These are phyloP conservation scores for Hoplodrina ambigua DNA, from an alignment of 2,888 invertebrate species.

Conservation along the genomic window DNA sequence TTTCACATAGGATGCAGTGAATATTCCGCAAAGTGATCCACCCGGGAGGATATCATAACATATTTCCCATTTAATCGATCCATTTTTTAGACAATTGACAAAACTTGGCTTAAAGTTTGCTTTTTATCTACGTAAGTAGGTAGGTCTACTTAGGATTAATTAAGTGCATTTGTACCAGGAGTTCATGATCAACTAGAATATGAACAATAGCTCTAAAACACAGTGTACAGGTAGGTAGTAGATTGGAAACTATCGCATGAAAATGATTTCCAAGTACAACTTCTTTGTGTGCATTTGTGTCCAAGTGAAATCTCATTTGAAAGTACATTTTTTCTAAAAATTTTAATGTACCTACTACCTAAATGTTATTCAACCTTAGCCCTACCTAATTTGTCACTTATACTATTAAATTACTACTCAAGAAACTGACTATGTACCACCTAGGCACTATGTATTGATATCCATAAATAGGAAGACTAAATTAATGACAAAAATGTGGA, in stretches of 20 bases:
- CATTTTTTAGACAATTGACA: not conserved
- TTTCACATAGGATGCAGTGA: not conserved
- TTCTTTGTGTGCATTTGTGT: too few relatives aligned
- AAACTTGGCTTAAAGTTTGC: constrained; percentile 1
- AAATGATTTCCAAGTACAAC: too few relatives aligned
- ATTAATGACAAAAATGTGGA: not conserved
- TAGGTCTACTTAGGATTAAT: too few relatives aligned
- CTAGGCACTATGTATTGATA: not conserved
- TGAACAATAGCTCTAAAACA: not conserved
- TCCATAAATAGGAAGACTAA: not conserved
- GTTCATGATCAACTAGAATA: not conserved
- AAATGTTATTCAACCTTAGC: not conserved
- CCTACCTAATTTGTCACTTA: too few relatives aligned
- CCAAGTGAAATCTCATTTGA: too few relatives aligned
- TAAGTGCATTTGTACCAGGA: too few relatives aligned
- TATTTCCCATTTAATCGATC: not conserved
- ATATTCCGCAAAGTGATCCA: not conserved
- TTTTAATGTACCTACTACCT: too few relatives aligned
- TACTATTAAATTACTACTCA: too few relatives aligned
- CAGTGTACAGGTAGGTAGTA: too few relatives aligned
- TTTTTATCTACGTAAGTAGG: not conserved
- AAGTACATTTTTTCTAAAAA: not conserved
- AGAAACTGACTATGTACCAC: not conserved
- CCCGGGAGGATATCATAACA: not conserved
- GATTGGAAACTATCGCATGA: too few relatives aligned